These are phyloP conservation scores for Luscinia luscinia DNA, from an alignment of 2,797 vertebrate genomes.

Conservation along the genomic window DNA sequence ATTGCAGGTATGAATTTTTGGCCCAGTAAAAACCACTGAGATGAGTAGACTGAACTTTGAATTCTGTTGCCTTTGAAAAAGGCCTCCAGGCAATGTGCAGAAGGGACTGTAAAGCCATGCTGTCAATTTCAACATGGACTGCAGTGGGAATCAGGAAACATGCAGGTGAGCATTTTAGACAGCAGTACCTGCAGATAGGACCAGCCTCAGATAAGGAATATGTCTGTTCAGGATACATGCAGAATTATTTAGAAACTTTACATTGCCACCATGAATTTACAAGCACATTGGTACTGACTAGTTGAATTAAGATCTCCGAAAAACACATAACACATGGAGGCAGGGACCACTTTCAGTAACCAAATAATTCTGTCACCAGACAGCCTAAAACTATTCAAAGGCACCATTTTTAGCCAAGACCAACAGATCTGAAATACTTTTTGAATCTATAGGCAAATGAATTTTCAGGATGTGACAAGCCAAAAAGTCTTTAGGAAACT, in stretches of 20 bases:
- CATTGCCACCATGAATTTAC: background rate
- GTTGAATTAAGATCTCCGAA: background rate
- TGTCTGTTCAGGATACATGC: background rate
- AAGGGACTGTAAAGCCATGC: background rate
- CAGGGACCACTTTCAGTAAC: conserved; percentile 34
- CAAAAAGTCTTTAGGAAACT: conserved; percentile 36
- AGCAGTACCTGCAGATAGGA: background rate
- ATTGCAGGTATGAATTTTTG: background rate
- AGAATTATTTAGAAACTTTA: conserved; percentile 1
- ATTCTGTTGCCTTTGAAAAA: background rate
- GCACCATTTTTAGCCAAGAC: conserved; percentile 58
- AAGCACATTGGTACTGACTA: background rate
- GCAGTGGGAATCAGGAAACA: background rate
- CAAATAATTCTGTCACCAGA: conserved; percentile 67
- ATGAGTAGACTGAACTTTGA: background rate
- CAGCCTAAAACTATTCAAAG: conserved; percentile 47
- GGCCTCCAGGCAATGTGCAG: background rate
- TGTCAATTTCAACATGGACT: background rate
- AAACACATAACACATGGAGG: background rate
- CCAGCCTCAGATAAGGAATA: background rate
- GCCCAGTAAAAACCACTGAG: background rate
- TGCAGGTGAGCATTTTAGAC: background rate
- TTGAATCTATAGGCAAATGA: conserved; percentile 40
- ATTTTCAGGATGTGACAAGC: conserved; percentile 51
- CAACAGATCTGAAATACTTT: conserved; percentile 38